Percentiles rank a stretch among this genome's conserved stretches.
These are phyloP conservation scores for Canis aureus DNA, from an alignment of 2,113 vertebrate species.

Conservation along the genomic window DNA sequence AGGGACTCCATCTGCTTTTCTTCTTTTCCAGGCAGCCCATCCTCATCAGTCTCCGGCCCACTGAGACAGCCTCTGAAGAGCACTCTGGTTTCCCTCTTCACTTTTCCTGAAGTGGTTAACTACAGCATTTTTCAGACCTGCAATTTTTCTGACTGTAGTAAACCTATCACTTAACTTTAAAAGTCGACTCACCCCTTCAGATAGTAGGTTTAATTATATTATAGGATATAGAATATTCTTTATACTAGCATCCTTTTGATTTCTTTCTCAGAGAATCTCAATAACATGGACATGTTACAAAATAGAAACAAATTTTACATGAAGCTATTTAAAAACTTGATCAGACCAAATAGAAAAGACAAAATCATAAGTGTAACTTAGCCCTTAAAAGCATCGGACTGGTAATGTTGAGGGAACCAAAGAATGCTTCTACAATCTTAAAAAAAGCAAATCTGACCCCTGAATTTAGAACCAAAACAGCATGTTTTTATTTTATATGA, in stretches of 20 bases:
- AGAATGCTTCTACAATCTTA: neutral
- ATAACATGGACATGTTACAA: neutral
- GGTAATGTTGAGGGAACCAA: neutral
- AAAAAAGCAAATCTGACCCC: neutral
- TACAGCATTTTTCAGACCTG: slow-evolving; percentile 9
- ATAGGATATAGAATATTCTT: neutral
- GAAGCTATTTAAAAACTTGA: slow-evolving; percentile 45
- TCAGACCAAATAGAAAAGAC: slow-evolving; percentile 23
- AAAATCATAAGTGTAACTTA: neutral
- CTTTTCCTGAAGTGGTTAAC: neutral
- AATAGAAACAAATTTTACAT: slow-evolving; percentile 37
- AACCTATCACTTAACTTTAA: neutral
- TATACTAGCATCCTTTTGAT: neutral
- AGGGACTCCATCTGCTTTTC: slow-evolving; percentile 14
- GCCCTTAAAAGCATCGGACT: neutral
- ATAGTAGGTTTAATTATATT: neutral
- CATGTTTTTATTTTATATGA: neutral
- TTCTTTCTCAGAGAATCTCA: slow-evolving; percentile 44
- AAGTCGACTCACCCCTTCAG: neutral
- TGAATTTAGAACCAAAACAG: slow-evolving; percentile 30
- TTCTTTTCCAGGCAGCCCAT: neutral
- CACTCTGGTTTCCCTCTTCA: neutral
- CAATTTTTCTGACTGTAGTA: slow-evolving; percentile 33
- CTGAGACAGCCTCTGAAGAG: neutral
- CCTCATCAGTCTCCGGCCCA: neutral